These are phyloP conservation scores for Camponotus fellah DNA, from an alignment of 2,888 invertebrate genomes.

Conservation along the genomic window DNA sequence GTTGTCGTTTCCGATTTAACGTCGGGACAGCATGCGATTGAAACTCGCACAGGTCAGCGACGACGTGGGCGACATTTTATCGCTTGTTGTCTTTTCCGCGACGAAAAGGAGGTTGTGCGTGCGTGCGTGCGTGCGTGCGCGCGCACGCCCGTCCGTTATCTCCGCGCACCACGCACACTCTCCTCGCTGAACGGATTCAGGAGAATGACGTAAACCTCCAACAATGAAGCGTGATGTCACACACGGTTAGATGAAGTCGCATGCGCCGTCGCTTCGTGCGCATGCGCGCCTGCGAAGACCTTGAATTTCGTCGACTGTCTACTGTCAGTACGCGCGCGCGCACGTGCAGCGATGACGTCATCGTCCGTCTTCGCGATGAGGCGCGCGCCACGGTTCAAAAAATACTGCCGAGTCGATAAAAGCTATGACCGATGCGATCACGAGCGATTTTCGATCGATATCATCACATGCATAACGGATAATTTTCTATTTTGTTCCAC, in stretches of 20 bases:
- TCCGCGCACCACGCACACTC: slow-evolving; percentile 59
- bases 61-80: slow-evolving; percentile 68
- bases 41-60: slow-evolving; percentile 36
- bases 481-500: not conserved
- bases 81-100: slow-evolving; percentile 43
- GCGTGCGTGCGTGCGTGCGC: slow-evolving; percentile 28
- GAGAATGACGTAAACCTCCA: slow-evolving; percentile 86
- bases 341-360: slow-evolving; percentile 20
- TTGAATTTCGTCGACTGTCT: slow-evolving; percentile 33
- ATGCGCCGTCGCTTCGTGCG: not conserved
- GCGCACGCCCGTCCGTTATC: slow-evolving; percentile 49
- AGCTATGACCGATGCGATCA: slow-evolving; percentile 5
- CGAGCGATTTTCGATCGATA: slow-evolving; percentile 13
- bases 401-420: slow-evolving; percentile 3
- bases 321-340: not conserved
- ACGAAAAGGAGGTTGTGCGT: slow-evolving; percentile 32
- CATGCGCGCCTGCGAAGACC: slow-evolving; percentile 13
- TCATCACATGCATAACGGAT: not conserved
- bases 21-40: not conserved
- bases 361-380: not conserved
- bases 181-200: slow-evolving; percentile 72
- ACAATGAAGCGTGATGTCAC: slow-evolving; percentile 86
- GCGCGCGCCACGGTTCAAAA: slow-evolving; percentile 16
- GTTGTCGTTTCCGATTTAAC: not conserved
- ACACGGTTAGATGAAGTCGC: slow-evolving; percentile 64